These are phyloP conservation scores for Zootermopsis nevadensis DNA, from an alignment of 2,888 invertebrate species.

Conservation along the genomic window DNA sequence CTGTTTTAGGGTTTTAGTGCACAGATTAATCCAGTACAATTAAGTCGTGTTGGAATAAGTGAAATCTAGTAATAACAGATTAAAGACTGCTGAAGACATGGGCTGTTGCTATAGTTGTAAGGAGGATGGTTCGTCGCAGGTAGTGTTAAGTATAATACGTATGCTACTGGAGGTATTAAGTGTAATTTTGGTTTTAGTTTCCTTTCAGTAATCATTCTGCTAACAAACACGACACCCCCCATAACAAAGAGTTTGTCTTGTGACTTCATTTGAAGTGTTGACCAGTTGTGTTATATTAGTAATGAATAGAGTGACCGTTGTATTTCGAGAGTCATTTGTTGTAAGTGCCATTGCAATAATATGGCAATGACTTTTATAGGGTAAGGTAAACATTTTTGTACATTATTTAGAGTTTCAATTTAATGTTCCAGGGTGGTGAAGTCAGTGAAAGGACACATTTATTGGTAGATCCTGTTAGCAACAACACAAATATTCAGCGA, in stretches of 20 bases:
- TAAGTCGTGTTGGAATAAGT: too few relatives aligned
- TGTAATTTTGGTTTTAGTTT: not conserved
- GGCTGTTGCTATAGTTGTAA: conserved; percentile 80
- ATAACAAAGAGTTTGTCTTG: not conserved
- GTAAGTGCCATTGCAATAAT: not conserved
- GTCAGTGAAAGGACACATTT: conserved; percentile 83
- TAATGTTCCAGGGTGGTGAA: conserved; percentile 66
- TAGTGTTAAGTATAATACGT: conserved; percentile 59
- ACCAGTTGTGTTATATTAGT: not conserved
- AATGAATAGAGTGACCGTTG: not conserved
- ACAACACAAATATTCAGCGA: conserved; percentile 77
- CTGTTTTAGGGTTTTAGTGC: too few relatives aligned
- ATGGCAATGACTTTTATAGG: too few relatives aligned
- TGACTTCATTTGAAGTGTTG: conserved; percentile 1
- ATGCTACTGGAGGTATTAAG: not conserved
- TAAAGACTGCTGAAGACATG: conserved; percentile 61
- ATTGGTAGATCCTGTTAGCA: conserved; percentile 80
- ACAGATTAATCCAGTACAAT: too few relatives aligned
- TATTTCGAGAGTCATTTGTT: not conserved
- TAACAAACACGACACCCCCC: not conserved
- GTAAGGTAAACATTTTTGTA: not conserved
- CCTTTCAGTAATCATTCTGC: not conserved
- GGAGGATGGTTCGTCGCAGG: conserved; percentile 77
- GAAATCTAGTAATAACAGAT: not conserved
- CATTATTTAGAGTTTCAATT: not conserved